phyloP scores from a whole-genome alignment of 35 echinoderm and acorn worm species.

The Heliocidaris erythrogramma region DNA sequence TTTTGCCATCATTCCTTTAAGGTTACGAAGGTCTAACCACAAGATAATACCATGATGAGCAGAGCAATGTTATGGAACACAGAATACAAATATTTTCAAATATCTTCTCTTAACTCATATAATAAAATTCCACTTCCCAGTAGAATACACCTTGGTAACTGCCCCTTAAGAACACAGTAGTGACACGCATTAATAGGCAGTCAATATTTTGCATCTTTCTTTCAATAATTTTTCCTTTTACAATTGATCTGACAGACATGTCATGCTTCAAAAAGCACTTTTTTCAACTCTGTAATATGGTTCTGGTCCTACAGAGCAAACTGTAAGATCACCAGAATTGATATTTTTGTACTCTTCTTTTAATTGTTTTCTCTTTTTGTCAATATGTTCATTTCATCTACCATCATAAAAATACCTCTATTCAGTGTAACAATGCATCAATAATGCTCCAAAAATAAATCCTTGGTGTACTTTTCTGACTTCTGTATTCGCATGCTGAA shows the following conservation, averaged over 20 bases:
- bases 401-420: no score
- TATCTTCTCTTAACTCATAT: background rate
- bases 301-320: background rate
- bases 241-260: background rate
- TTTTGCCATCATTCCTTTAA: background rate
- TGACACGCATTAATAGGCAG: background rate
- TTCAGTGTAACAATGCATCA: no score
- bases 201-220: background rate
- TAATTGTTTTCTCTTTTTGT: background rate
- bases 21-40: background rate
- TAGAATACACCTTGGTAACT: background rate
- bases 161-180: background rate
- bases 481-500: background rate
- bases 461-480: background rate
- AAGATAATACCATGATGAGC: background rate
- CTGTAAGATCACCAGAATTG: background rate
- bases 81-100: background rate
- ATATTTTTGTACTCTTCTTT: background rate
- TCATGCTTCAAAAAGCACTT: background rate
- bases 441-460: no score
- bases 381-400: no score
- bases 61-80: background rate
- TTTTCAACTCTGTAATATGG: no score
- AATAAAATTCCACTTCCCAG: background rate
- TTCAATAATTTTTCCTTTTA: background rate